Evolutionary conservation across 2,888 invertebrate species (phyloP).

Genomic region (Acanthococcus lagerstroemiae): DNA sequence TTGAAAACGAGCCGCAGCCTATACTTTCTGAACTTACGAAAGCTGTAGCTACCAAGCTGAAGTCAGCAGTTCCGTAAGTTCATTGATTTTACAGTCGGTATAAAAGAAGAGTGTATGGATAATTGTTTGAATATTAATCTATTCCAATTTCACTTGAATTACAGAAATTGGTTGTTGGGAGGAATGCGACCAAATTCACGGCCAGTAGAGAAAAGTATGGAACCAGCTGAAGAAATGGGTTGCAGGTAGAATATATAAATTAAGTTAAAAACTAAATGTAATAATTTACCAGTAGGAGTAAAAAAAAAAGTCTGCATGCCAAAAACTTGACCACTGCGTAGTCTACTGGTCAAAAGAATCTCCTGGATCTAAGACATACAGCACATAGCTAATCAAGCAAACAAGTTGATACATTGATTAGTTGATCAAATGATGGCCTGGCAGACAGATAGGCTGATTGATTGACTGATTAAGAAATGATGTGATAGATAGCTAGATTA

Average conservation of each 20-base stretch:
- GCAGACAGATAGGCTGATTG: too few relatives aligned
- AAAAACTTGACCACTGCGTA: too few relatives aligned
- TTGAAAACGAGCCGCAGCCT: conserved; percentile 75
- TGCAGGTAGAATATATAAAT: conserved; percentile 15
- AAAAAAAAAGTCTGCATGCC: too few relatives aligned
- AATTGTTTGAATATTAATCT: neutral
- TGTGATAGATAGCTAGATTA: neutral
- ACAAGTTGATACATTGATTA: too few relatives aligned
- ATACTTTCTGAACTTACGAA: conserved; percentile 83
- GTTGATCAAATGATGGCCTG: too few relatives aligned
- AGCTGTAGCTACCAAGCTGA: conserved; percentile 79
- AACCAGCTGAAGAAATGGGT: conserved; percentile 33
- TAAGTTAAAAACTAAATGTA: conserved; percentile 16
- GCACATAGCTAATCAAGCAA: too few relatives aligned
- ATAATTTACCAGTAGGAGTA: too few relatives aligned
- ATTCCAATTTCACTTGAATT: neutral
- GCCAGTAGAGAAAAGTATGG: conserved; percentile 16
- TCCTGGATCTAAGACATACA: too few relatives aligned
- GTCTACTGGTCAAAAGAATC: too few relatives aligned
- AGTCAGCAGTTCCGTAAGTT: conserved; percentile 66
- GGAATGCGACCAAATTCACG: conserved; percentile 10
- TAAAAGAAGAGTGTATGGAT: neutral
- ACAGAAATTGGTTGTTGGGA: conserved; percentile 19
- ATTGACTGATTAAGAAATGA: neutral
- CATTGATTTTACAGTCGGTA: conserved; percentile 34